phyloP scores from a whole-genome alignment of 1,140 invertebrate species.

The Sinonovacula constricta region DNA sequence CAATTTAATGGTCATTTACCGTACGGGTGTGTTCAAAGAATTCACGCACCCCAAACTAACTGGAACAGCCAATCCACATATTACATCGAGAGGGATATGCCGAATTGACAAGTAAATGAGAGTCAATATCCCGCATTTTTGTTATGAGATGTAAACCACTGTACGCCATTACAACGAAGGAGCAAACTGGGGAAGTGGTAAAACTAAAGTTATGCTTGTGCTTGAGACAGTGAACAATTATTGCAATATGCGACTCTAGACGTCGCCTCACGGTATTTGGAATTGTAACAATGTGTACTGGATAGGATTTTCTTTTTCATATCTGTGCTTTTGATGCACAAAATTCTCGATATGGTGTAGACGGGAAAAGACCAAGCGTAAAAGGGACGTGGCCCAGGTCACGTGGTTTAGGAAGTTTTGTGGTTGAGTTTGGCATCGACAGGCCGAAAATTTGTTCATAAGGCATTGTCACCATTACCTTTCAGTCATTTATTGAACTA shows the following conservation, averaged over 20 bases:
- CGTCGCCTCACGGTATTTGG: neutral
- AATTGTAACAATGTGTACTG: neutral
- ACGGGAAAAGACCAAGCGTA: slow-evolving; percentile 45
- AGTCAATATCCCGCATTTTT: slow-evolving; percentile 63
- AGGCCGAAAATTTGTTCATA: neutral
- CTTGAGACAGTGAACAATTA: neutral
- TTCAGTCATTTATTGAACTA: neutral
- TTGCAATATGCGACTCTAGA: slow-evolving; percentile 8
- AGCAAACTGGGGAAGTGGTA: neutral
- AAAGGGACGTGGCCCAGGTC: slow-evolving; percentile 64
- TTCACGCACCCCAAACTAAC: neutral
- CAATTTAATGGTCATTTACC: neutral
- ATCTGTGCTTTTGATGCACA: neutral
- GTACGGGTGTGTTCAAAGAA: neutral
- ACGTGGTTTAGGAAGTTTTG: slow-evolving; percentile 54
- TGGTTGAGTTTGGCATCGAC: slow-evolving; percentile 11
- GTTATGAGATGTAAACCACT: slow-evolving; percentile 56
- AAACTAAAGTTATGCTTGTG: neutral
- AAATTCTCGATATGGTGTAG: slow-evolving; percentile 1
- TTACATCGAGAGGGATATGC: slow-evolving; percentile 51
- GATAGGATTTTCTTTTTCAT: neutral
- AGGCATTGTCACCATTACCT: too few species aligned
- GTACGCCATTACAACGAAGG: slow-evolving; percentile 56
- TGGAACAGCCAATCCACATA: slow-evolving; percentile 54
- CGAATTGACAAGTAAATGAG: slow-evolving; percentile 33